A percentile compares a stretch with the other conserved stretches of the same genome.
Evolutionary conservation across 2,113 vertebrate species (phyloP).

Genomic region (Pluvianellus socialis): DNA sequence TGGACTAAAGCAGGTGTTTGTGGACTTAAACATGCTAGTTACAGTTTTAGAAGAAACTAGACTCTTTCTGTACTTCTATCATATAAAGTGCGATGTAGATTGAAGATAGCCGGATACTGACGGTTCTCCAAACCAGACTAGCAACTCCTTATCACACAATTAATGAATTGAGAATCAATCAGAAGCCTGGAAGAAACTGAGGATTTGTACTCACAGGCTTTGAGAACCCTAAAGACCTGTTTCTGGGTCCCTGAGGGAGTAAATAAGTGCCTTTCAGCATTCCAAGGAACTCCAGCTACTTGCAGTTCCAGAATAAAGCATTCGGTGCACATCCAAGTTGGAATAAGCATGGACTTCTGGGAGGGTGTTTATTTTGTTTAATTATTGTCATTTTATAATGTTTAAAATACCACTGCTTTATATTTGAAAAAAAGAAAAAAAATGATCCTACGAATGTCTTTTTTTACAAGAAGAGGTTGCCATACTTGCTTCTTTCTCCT

Average conservation of each 20-base stretch:
- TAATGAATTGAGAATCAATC: background rate
- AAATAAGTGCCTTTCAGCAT: background rate
- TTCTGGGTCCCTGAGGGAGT: background rate
- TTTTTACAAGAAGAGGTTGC: background rate
- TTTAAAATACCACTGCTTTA: background rate
- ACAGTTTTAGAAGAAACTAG: background rate
- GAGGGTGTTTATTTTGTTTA: background rate
- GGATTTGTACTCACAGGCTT: background rate
- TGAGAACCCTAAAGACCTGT: background rate
- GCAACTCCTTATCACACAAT: background rate
- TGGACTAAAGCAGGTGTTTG: background rate
- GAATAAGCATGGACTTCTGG: background rate
- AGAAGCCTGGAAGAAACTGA: background rate
- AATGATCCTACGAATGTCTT: background rate
- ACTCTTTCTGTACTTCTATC: background rate
- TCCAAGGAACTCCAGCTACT: background rate
- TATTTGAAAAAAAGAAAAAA: background rate
- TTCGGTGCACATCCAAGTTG: background rate
- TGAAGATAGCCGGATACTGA: background rate
- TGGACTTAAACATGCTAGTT: background rate
- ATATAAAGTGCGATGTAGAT: rapidly evolving
- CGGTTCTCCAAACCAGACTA: background rate
- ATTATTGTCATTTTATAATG: background rate
- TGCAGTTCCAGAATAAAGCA: background rate
- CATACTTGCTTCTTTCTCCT: background rate